Conservation (phyloP, 1,140 invertebrate genomes). For the Hestina assimilis region DNA sequence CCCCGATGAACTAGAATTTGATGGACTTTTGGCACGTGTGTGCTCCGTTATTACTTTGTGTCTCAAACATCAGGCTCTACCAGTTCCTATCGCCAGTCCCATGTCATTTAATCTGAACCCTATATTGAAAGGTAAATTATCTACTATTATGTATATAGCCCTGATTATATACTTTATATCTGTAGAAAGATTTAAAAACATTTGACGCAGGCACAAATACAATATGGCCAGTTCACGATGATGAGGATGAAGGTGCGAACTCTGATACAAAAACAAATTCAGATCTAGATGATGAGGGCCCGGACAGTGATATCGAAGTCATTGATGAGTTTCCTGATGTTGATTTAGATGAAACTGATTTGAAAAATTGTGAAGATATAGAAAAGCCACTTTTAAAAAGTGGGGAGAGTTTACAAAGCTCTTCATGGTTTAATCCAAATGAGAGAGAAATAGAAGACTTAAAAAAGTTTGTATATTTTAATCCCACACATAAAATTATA, state of each 20-base stretch:
- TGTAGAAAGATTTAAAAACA: not conserved
- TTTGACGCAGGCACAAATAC: slow-evolving; percentile 57
- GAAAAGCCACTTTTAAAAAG: slow-evolving; percentile 47
- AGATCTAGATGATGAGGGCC: slow-evolving; percentile 64
- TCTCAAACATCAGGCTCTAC: slow-evolving; percentile 81
- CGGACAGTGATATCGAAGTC: slow-evolving; percentile 55
- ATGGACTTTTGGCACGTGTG: slow-evolving; percentile 80
- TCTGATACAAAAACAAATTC: slow-evolving; percentile 68
- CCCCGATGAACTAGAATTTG: slow-evolving; percentile 83
- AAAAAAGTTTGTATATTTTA: slow-evolving; percentile 60
- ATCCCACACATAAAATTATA: slow-evolving; percentile 4
- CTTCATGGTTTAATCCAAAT: slow-evolving; percentile 64
- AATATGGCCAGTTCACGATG: slow-evolving; percentile 66
- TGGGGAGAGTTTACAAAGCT: slow-evolving; percentile 60
- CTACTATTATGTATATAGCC: not conserved
- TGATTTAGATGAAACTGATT: slow-evolving; percentile 55
- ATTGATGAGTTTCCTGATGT: slow-evolving; percentile 57
- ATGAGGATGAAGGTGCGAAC: slow-evolving; percentile 65
- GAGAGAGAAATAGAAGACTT: slow-evolving; percentile 77
- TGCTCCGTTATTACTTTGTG: slow-evolving; percentile 83
- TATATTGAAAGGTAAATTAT: slow-evolving; percentile 60
- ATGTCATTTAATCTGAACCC: slow-evolving; percentile 73
- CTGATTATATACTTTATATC: not conserved
- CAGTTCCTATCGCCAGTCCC: slow-evolving; percentile 79
- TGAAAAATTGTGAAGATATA: slow-evolving; percentile 48